Evolutionary conservation across 2,888 invertebrate genomes (phyloP).

Genomic region (Ormyrus thymus): DNA sequence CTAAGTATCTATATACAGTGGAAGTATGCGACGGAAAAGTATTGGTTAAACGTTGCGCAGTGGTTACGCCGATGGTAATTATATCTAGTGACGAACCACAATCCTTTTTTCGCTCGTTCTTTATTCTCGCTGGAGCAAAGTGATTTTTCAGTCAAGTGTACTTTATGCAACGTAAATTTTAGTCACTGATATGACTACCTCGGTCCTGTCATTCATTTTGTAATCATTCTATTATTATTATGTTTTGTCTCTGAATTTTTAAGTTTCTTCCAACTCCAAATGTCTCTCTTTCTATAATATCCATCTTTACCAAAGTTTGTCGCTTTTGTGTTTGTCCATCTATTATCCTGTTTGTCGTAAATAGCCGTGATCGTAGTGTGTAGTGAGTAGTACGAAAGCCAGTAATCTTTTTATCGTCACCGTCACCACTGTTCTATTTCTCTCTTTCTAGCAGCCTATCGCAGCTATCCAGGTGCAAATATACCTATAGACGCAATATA

Average conservation of each 20-base stretch:
- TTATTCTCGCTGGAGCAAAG: not conserved
- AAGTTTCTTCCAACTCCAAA: constrained; percentile 40
- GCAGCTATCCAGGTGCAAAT: constrained; percentile 75
- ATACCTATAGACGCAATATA: constrained; percentile 70
- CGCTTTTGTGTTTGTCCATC: constrained; percentile 72
- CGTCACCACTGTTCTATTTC: constrained; percentile 74
- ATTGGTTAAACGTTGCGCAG: constrained; percentile 74
- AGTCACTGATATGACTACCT: constrained; percentile 51
- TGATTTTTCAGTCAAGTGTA: not conserved
- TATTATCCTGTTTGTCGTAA: constrained; percentile 67
- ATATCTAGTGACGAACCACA: constrained; percentile 55
- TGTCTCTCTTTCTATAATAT: constrained; percentile 46
- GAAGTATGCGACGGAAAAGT: constrained; percentile 49
- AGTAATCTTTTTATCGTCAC: constrained; percentile 73
- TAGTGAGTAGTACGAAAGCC: constrained; percentile 73
- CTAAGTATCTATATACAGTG: constrained; percentile 20
- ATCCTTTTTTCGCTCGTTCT: not conserved
- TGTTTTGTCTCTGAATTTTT: constrained; percentile 41
- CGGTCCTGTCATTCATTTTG: constrained; percentile 43
- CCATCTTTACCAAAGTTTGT: constrained; percentile 64
- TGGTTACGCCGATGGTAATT: constrained; percentile 66
- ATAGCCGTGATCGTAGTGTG: constrained; percentile 72
- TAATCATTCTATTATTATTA: constrained; percentile 46
- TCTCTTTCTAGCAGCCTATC: constrained; percentile 76
- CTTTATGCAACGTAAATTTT: not conserved